Evolutionary conservation across 2,113 vertebrate genomes (phyloP), one percentile per base, ranked within the genome.

Genomic region (Orthonyx spaldingii): DNA sequence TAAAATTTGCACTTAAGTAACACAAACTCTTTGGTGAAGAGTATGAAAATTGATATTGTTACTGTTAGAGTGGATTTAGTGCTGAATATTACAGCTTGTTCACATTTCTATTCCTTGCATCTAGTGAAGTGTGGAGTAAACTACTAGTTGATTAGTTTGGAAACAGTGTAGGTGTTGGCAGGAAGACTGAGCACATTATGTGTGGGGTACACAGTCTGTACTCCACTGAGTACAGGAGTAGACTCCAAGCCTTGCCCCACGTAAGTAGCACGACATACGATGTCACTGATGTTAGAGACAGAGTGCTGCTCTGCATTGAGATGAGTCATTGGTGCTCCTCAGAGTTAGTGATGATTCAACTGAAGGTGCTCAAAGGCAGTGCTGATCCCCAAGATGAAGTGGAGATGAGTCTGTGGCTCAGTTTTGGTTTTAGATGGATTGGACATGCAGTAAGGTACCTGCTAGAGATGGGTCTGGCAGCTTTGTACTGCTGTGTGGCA

Each of bases 251-350:
- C 23, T 61, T 81, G 42, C 10, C 46, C 19, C 14, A 9, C 0
- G 0, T 33, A 46, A 69, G 32, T 26, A 61, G 30, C 8, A 5
- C 3, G 3, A 35, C 3, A 0, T 19, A 10, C 0, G 1, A 13
- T 59, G 55, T 39, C 39, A 8, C 2, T 64, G 47, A 10, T 47
- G 9, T 66, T 47, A 37, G 69, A 30, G 41, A 8, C 42, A 65
- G 16, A 24, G 59, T 53, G 20, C 68, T 92, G 50, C 52, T 59
- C 6, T 78, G 0, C 1, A 1, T 23, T 39, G 35, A 68, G 32
- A 10, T 33, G 50, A 42, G 56, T 81, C 18, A 11, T 3, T 50
- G 39, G 4, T 50, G 26, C 60, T 92, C 0, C 0, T 76, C 33
- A 53, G 60, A 81, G 39, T 60, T 69, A 13, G 17, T 6, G 27